Evolutionary conservation across 2,797 vertebrate genomes (phyloP).

Genomic region (Sebastes goodei): DNA sequence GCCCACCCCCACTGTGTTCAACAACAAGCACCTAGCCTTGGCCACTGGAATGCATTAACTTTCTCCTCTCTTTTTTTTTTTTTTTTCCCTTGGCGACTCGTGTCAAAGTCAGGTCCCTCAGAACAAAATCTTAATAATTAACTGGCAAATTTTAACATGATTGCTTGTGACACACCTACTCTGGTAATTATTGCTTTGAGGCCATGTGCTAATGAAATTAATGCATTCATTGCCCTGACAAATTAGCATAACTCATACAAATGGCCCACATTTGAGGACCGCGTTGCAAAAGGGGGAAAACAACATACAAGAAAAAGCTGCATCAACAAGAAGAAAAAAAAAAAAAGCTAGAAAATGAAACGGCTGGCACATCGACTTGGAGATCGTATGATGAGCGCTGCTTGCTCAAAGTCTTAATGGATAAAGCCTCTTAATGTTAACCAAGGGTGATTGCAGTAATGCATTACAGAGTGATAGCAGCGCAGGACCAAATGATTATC

Average conservation of each 20-base stretch:
- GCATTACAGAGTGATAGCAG: conserved; percentile 74
- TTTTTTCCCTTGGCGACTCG: conserved; percentile 89
- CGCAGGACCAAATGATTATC: conserved; percentile 78
- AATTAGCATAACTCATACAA: conserved; percentile 99
- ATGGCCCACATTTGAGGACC: conserved; percentile 96
- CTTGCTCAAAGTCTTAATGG: conserved; percentile 82
- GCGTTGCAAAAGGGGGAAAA: conserved; percentile 65
- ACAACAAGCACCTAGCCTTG: conserved; percentile 74
- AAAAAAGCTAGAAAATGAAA: conserved; percentile 73
- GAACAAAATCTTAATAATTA: conserved; percentile 99
- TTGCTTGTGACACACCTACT: conserved; percentile 99
- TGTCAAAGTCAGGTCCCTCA: conserved; percentile 94
- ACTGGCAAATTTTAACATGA: conserved; percentile 99
- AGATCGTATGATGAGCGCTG: conserved; percentile 81
- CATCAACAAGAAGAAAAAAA: conserved; percentile 71
- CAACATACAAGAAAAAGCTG: conserved; percentile 45
- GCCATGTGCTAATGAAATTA: conserved; percentile 99
- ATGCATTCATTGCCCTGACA: conserved; percentile 99
- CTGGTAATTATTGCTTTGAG: conserved; percentile 99
- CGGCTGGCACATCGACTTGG: conserved; percentile 76
- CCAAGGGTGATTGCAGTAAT: conserved; percentile 76
- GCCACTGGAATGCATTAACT: conserved; percentile 77
- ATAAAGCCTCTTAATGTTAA: conserved; percentile 85
- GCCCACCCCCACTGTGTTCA: conserved; percentile 62
- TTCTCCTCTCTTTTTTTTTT: conserved; percentile 69